These are phyloP conservation scores for Schizopygopsis pylzovi DNA, from an alignment of 2,797 vertebrate genomes.

Conservation along the genomic window DNA sequence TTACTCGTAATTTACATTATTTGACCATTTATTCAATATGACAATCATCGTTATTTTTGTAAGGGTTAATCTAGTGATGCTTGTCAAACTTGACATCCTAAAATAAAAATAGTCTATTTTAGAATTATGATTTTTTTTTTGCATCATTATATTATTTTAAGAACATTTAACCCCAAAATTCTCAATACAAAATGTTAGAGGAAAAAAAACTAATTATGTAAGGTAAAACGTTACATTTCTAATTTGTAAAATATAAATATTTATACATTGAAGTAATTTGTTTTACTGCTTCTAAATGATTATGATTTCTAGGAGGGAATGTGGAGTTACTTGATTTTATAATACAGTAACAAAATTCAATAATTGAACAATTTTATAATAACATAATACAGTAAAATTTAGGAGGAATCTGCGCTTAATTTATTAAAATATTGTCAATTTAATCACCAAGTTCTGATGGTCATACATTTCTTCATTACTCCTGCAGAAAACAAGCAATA, in stretches of 20 bases:
- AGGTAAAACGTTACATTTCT: too few species aligned
- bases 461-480: too few species aligned
- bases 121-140: background rate
- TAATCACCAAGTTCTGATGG: too few species aligned
- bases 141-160: background rate
- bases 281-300: background rate
- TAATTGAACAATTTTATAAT: background rate
- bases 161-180: background rate
- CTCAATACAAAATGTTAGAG: too few species aligned
- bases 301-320: background rate
- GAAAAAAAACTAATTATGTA: too few species aligned
- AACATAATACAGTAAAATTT: background rate
- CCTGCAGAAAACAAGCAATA: too few species aligned
- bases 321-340: background rate
- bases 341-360: background rate
- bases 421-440: too few species aligned
- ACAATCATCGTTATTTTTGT: background rate
- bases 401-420: background rate
- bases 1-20: background rate
- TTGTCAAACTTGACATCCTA: background rate
- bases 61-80: conserved; percentile 20
- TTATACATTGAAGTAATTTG: background rate
- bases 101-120: background rate
- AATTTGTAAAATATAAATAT: background rate
- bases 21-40: background rate